A percentile compares a stretch with the other conserved stretches of the same genome.
Evolutionary conservation across 2,113 vertebrate species (phyloP).

Genomic region (Coregonus clupeaformis): DNA sequence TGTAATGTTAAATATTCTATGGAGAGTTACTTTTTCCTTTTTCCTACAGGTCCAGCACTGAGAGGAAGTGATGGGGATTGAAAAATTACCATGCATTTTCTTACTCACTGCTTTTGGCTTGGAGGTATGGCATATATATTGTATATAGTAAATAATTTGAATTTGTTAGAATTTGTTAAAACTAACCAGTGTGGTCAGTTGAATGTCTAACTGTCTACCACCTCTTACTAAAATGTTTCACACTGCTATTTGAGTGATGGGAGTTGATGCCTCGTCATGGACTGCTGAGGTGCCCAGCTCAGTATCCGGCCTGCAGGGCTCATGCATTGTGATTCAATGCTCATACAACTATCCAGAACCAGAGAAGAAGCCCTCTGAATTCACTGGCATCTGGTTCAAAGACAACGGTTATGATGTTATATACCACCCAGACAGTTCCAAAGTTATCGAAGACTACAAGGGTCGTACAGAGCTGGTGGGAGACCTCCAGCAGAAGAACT

Average conservation of each 20-base stretch:
- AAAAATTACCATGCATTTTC: neutral
- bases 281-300: slow-evolving; percentile 33
- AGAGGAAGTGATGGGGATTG: slow-evolving; percentile 43
- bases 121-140: slow-evolving; percentile 25
- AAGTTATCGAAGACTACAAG: slow-evolving; percentile 22
- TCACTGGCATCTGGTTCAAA: slow-evolving; percentile 55
- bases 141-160: too few relatives aligned
- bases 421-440: slow-evolving; percentile 37
- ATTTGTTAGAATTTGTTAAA: too few relatives aligned
- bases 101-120: slow-evolving; percentile 28
- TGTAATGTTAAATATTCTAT: too few relatives aligned
- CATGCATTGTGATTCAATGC: slow-evolving; percentile 71
- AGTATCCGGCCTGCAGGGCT: slow-evolving; percentile 59
- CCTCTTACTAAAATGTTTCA: neutral
- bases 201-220: neutral
- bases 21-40: neutral
- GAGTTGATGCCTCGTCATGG: slow-evolving; percentile 49
- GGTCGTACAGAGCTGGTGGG: slow-evolving; percentile 54
- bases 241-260: slow-evolving; percentile 25
- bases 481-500: slow-evolving; percentile 51
- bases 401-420: neutral
- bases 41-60: neutral
- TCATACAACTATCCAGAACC: slow-evolving; percentile 52
- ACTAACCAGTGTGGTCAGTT: too few relatives aligned
- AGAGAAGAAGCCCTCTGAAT: neutral